Base-by-base conservation (phyloP, 2,797 vertebrate species). In the Nyctalus aviator region DNA sequence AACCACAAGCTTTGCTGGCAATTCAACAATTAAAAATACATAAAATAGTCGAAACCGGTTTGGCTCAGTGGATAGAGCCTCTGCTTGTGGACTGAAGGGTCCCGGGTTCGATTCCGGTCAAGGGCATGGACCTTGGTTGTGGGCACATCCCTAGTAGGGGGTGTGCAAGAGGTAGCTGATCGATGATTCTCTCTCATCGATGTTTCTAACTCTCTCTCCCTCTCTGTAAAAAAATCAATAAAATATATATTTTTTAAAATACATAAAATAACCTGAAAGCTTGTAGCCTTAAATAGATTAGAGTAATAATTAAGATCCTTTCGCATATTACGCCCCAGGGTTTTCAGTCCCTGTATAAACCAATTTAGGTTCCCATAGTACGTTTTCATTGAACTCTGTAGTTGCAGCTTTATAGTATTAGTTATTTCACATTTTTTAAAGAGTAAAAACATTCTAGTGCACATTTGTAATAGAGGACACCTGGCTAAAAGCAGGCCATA, bases 1-100 rank as follows among this genome's bases (percentile, higher is more conserved):
- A 72, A 94, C 50, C 7, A 37, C 83, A 91, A 62, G 41, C n/a
- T 37, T 64, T 94, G 13, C 13, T 59, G 8, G n/a, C 32, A 88
- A 89, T 48, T 53, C 59, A 88, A 59, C 69, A 46, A 88, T 69
- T 66, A 84, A 94, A 79, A 91, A 84, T 23, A 69, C 20, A 2
- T 48, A 46, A 46, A 46, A 46, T 46, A 46, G 44, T 12, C 44
- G 10, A 12, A 12, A 46, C 44, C 44, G 2, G 2, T 46, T 46
- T 46, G 44, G 44, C 10, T 46, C 44, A 46, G 11, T 46, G 44
- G 44, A 46, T 12, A 46, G 44, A 46, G 44, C 44, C 9, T 46
- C 10, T 10, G 44, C 44, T 10, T 46, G 44, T 9, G 44, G 44
- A 46, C 44, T 46, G 6, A 12, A 46, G 11, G 10, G 44, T 46